Percentiles rank a stretch among this genome's conserved stretches.
Conservation (phyloP, 1,140 invertebrate species). For the Drosophila truncata region DNA sequence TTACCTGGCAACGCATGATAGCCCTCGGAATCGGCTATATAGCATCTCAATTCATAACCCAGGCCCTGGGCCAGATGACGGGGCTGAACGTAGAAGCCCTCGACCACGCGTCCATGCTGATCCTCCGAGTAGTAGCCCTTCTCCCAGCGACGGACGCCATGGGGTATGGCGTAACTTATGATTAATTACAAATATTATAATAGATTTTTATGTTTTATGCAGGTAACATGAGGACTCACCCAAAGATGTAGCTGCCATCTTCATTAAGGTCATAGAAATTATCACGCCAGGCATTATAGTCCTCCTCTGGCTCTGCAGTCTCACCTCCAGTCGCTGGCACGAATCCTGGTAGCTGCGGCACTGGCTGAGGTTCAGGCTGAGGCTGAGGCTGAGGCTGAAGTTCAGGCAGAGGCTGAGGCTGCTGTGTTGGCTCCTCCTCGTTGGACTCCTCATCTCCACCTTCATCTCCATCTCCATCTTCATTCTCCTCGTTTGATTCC, state of each 20-base stretch:
- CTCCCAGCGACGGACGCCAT: conserved; percentile 73
- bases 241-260: conserved; percentile 70
- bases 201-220: neutral
- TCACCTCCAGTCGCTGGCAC: neutral
- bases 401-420: too few relatives aligned
- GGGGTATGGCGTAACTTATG: conserved; percentile 60
- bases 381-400: neutral
- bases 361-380: neutral
- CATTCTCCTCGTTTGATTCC: conserved; percentile 7
- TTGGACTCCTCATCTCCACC: conserved; percentile 6
- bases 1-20: conserved; percentile 61
- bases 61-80: conserved; percentile 30
- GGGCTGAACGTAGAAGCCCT: conserved; percentile 68
- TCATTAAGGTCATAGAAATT: conserved; percentile 66
- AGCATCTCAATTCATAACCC: conserved; percentile 63
- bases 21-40: conserved; percentile 59
- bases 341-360: neutral
- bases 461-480: conserved; percentile 1
- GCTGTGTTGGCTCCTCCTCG: conserved; percentile 4
- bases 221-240: conserved; percentile 42
- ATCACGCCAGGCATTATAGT: conserved; percentile 70
- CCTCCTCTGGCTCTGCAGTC: conserved; percentile 3
- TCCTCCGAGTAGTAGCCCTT: conserved; percentile 44
- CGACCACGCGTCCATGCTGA: conserved; percentile 53
- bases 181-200: neutral